These are phyloP conservation scores for Tetragonula clypearis DNA, from an alignment of 1,140 invertebrate genomes.

Conservation along the genomic window DNA sequence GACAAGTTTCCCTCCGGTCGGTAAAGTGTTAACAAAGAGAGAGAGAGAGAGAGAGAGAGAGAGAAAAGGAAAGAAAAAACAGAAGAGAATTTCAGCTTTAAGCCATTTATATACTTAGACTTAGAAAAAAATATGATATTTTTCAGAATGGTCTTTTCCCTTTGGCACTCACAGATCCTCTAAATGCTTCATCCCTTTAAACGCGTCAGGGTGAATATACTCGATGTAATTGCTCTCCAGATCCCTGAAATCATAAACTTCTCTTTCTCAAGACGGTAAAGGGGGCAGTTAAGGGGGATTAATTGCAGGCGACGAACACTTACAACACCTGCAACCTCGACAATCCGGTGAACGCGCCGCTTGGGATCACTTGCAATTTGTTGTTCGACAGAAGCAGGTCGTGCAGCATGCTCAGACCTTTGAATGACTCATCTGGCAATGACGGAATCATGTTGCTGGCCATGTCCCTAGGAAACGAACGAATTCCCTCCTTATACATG, in stretches of 20 bases:
- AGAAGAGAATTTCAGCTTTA: background rate
- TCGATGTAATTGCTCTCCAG: slow-evolving; percentile 93
- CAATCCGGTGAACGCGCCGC: slow-evolving; percentile 91
- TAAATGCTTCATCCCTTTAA: slow-evolving; percentile 87
- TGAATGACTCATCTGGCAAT: slow-evolving; percentile 87
- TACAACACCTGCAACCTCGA: slow-evolving; percentile 92
- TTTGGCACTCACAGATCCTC: slow-evolving; percentile 93
- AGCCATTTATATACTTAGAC: too few species aligned
- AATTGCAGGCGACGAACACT: slow-evolving; percentile 79
- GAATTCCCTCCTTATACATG: background rate
- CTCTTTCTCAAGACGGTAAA: slow-evolving; percentile 41
- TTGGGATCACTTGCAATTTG: slow-evolving; percentile 87
- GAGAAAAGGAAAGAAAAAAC: background rate
- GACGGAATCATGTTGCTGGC: slow-evolving; percentile 91
- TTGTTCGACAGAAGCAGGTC: slow-evolving; percentile 94
- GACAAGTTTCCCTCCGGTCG: too few species aligned
- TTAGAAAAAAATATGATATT: too few species aligned
- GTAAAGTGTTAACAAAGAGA: too few species aligned
- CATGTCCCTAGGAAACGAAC: slow-evolving; percentile 87
- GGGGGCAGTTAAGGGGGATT: background rate
- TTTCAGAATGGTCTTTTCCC: too few species aligned
- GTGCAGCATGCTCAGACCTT: slow-evolving; percentile 87
- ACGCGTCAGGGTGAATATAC: slow-evolving; percentile 92
- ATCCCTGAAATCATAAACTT: slow-evolving; percentile 86
- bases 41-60: too few species aligned